Evolutionary conservation across 2,888 invertebrate genomes (phyloP).

Genomic region (Malacosoma neustria): DNA sequence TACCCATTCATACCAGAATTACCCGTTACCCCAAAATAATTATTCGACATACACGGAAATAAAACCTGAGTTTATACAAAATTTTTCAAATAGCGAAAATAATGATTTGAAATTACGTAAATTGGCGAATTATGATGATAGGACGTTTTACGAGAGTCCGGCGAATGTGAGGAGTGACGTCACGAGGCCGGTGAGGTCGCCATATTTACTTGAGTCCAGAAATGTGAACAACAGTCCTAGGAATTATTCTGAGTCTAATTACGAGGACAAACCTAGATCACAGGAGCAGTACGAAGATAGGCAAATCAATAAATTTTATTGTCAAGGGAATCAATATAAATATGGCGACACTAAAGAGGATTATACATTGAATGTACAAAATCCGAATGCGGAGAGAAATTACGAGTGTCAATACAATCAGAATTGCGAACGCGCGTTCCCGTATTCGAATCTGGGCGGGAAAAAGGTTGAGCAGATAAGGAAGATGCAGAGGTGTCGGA

Average conservation of each 20-base stretch:
- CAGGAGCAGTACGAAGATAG: slow-evolving; percentile 44
- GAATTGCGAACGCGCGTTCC: slow-evolving; percentile 48
- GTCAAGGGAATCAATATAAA: slow-evolving; percentile 44
- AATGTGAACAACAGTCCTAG: slow-evolving; percentile 53
- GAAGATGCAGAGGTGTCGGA: slow-evolving; percentile 75
- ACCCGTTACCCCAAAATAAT: slow-evolving; percentile 50
- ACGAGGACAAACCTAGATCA: slow-evolving; percentile 29
- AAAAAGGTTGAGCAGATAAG: slow-evolving; percentile 62
- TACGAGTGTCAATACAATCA: slow-evolving; percentile 46
- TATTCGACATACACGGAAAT: slow-evolving; percentile 63
- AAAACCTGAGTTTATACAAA: slow-evolving; percentile 44
- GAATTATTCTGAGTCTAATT: slow-evolving; percentile 40
- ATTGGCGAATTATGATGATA: slow-evolving; percentile 35
- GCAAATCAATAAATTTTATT: slow-evolving; percentile 44
- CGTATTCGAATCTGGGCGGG: slow-evolving; percentile 58
- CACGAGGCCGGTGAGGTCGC: slow-evolving; percentile 38
- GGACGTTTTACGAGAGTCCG: slow-evolving; percentile 59
- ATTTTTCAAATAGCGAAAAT: slow-evolving; percentile 31
- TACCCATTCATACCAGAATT: slow-evolving; percentile 63
- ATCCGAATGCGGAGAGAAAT: slow-evolving; percentile 42
- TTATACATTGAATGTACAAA: slow-evolving; percentile 42
- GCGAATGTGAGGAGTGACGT: slow-evolving; percentile 35
- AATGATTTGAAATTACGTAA: slow-evolving; percentile 31
- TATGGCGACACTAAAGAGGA: slow-evolving; percentile 43
- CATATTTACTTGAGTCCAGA: slow-evolving; percentile 39